Evolutionary conservation across 2,888 invertebrate genomes (phyloP), one percentile per base, ranked within the genome.

Genomic region (Polydrusus cervinus): DNA sequence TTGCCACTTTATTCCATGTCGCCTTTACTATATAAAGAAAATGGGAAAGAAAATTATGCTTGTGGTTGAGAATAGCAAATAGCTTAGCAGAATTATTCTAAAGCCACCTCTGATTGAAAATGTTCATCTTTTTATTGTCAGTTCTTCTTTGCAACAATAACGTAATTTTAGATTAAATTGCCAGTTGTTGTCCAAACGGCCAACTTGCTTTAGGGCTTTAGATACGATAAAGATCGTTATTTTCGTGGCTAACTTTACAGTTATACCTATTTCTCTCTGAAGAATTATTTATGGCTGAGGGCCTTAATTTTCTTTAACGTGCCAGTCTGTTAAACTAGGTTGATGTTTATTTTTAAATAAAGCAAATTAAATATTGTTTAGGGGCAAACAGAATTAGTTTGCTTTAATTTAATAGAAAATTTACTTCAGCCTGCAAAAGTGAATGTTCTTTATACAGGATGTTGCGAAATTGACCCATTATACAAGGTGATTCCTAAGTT

Each of bases 151-250:
- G 49, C 71, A 71, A 75, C 71, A 75, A 75, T 75, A 75, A 71
- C 66, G 75, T 71, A 75, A 75, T 75, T 67, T 75, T 66, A 67
- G 68, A 71, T 75, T 47, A 75, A 75, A 75, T 71, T 71, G 67
- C 71, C 75, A 67, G 75, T 71, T 75, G 71, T 68, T 69, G 75
- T 71, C 75, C 71, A 75, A 75, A 67, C 60, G 65, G 66, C 60
- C 71, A 18, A 53, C 13, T 49, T 16, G 71, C 71, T 60, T 51
- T 64, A 11, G 69, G 76, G 51, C 66, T 64, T 73, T 71, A 74
- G 76, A 74, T 77, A 77, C 74, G 76, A 77, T 77, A 77, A 77
- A 77, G 74, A 77, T 77, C 76, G 74, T 77, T 77, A 77, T 77
- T 77, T 77, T 77, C 76, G 74, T 77, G 61, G 74, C 62, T 66